Conservation (phyloP, 2,113 vertebrate species). For the Ptyas mucosa region DNA sequence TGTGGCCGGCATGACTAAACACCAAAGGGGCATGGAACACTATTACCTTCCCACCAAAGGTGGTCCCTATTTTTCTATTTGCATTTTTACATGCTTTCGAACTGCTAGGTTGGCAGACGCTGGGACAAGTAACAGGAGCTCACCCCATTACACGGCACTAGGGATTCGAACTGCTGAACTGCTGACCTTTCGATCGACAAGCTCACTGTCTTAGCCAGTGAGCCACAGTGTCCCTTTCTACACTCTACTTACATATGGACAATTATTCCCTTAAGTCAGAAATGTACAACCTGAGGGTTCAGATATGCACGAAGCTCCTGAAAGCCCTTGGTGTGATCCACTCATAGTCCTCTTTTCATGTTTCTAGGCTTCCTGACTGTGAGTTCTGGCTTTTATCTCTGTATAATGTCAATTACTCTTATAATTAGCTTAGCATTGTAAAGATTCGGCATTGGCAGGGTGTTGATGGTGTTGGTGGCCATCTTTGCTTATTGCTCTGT, state of each 20-base stretch:
- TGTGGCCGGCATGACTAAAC: no score
- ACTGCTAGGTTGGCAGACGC: no score
- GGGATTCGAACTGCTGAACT: no score
- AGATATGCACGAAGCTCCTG: neutral
- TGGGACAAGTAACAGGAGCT: no score
- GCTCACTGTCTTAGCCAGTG: no score
- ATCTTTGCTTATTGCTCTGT: neutral
- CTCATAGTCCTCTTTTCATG: neutral
- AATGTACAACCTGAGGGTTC: neutral
- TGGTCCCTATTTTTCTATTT: no score
- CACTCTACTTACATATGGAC: neutral
- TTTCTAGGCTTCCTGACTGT: neutral
- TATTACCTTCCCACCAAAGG: no score
- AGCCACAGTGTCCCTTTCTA: no score
- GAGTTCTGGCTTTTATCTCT: neutral
- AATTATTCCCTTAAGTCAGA: neutral
- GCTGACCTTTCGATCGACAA: no score
- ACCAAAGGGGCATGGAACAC: no score
- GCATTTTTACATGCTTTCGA: no score
- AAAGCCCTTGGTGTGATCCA: neutral
- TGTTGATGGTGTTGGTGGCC: neutral
- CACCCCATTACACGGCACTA: no score
- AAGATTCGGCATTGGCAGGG: neutral
- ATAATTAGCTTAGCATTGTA: neutral
- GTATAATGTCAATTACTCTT: neutral